A percentile compares a stretch with the other conserved stretches of the same genome.
These are phyloP conservation scores for Cinclus cinclus DNA, from an alignment of 2,113 vertebrate species.

Conservation along the genomic window DNA sequence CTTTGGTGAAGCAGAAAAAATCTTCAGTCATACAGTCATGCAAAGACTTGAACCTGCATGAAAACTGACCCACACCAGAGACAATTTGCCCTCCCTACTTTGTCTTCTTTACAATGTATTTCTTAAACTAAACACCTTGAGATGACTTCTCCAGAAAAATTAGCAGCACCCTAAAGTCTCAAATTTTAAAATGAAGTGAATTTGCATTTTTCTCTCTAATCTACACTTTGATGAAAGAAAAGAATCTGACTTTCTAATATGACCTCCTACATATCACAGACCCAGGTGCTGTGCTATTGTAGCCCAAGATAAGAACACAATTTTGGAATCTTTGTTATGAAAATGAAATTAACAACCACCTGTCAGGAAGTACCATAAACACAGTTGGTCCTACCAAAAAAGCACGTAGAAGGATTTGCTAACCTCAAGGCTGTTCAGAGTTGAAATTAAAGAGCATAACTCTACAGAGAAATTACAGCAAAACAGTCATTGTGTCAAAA, in stretches of 20 bases:
- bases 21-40: not conserved
- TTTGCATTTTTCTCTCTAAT: not conserved
- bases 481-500: not conserved
- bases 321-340: not conserved
- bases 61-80: not conserved
- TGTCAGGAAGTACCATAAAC: not conserved
- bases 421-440: not conserved
- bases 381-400: not conserved
- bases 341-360: not conserved
- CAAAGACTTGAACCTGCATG: not conserved
- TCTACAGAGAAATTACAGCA: not conserved
- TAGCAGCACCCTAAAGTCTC: not conserved
- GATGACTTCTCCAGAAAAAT: not conserved
- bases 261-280: not conserved
- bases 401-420: not conserved
- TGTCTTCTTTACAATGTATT: not conserved
- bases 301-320: not conserved
- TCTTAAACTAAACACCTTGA: not conserved
- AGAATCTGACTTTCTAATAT: not conserved
- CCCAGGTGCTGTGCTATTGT: not conserved
- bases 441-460: not conserved
- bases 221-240: not conserved
- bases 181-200: not conserved
- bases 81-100: not conserved
- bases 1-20: not conserved